Evolutionary conservation across 2,888 invertebrate species (phyloP), one percentile per base, ranked within the genome.

Genomic region (Drosophila subquinaria): DNA sequence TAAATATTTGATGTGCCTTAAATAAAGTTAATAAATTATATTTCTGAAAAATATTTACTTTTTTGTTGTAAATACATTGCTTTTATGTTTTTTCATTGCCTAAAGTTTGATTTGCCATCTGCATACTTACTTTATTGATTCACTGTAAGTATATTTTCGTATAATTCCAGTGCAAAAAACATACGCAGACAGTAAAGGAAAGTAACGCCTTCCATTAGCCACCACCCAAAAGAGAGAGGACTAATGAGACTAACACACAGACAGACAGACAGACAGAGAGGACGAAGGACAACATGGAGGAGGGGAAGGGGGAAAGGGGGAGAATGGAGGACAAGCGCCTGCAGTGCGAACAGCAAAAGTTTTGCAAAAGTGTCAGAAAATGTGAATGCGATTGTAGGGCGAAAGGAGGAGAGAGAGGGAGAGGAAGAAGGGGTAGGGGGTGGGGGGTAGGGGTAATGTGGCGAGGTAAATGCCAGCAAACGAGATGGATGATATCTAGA

Each of bases 401-500:
- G 43, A 20, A 38, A 23, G 13, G 40, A n/a, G 17, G 30, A n/a
- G n/a, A 4, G 23, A 42, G 23, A 52, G 57, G 0, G 43, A 20
- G 47, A 1, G 27, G 9, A 40, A 48, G 30, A 10, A n/a, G 33
- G 6, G 13, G 3, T 35, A 48, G 51, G 38, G 8, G 2, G 0
- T 8, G 8, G 30, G 30, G 61, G 74, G 75, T 66, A 60, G 78
- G 87, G 85, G 85, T 81, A 81, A 81, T 89, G 88, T 81, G 85
- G 81, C 76, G 87, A 88, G 89, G 87, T 88, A 74, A 83, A 85
- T 69, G 83, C 83, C 89, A 76, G 76, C 72, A 65, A 65, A 81
- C 70, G 89, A 90, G 91, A 90, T 90, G 90, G 86, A 90, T 90
- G 91, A 88, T 90, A 89, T 91, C 88, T 89, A 85, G 84, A 86